Conservation (phyloP, 2,797 vertebrate species). For the Micromesistius poutassou region DNA sequence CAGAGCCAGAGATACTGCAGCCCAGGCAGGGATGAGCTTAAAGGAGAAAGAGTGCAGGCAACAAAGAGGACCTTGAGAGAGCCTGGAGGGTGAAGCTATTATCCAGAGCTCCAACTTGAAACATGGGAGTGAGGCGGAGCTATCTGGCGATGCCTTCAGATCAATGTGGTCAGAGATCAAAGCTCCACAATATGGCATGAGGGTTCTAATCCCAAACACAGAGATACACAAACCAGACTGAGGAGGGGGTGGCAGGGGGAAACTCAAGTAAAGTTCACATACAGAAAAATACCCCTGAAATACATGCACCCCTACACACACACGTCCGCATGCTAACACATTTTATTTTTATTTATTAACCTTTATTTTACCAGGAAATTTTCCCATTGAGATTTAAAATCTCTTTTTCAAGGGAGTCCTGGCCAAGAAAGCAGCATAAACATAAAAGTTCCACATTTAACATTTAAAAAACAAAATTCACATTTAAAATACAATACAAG, state of each 20-base stretch:
- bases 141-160: constrained; percentile 62
- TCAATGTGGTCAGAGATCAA: constrained; percentile 69
- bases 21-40: constrained; percentile 26
- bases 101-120: constrained; percentile 50
- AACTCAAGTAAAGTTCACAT: constrained; percentile 46
- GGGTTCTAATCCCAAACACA: constrained; percentile 58
- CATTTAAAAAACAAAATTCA: too few relatives aligned
- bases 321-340: background rate
- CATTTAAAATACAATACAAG: too few relatives aligned
- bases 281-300: constrained; percentile 4
- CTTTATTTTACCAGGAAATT: too few relatives aligned
- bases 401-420: too few relatives aligned
- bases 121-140: constrained; percentile 46
- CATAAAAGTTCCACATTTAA: too few relatives aligned
- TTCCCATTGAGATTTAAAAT: too few relatives aligned
- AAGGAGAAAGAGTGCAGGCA: constrained; percentile 45
- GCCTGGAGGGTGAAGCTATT: constrained; percentile 51
- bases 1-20: background rate
- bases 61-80: constrained; percentile 46
- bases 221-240: constrained; percentile 40
- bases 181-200: constrained; percentile 54
- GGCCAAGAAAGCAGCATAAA: too few relatives aligned
- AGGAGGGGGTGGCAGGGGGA: constrained; percentile 26
- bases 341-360: too few relatives aligned
- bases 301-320: background rate